Evolutionary conservation across 1,140 invertebrate species (phyloP).

Genomic region (Lanistes nyassanus): DNA sequence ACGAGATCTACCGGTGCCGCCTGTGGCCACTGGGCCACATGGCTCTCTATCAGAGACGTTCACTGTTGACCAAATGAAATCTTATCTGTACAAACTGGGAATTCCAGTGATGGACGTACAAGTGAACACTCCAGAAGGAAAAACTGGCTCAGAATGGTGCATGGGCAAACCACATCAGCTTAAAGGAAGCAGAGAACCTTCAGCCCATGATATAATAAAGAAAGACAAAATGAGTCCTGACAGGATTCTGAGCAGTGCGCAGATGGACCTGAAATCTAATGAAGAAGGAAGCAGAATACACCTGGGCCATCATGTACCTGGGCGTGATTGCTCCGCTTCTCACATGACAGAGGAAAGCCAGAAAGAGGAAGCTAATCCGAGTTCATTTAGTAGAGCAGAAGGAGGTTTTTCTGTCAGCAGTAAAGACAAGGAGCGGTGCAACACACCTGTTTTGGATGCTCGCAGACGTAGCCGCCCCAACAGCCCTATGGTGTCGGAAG

Average conservation of each 20-base stretch:
- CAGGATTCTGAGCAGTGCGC: not conserved
- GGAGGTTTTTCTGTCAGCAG: slow-evolving; percentile 19
- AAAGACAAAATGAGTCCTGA: slow-evolving; percentile 16
- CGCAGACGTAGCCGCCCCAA: slow-evolving; percentile 46
- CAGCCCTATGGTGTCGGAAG: slow-evolving; percentile 37
- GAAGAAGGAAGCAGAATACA: not conserved
- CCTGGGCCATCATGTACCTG: not conserved
- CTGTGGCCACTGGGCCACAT: not conserved
- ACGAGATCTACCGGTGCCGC: not conserved
- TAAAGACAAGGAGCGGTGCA: slow-evolving; percentile 24
- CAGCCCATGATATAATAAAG: slow-evolving; percentile 27
- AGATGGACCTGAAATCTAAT: not conserved
- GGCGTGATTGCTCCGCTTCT: slow-evolving; percentile 6
- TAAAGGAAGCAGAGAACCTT: slow-evolving; percentile 40
- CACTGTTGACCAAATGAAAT: slow-evolving; percentile 43
- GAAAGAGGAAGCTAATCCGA: slow-evolving; percentile 11
- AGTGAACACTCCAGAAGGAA: not conserved
- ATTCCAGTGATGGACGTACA: slow-evolving; percentile 11
- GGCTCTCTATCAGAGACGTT: slow-evolving; percentile 45
- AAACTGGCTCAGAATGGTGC: slow-evolving; percentile 20
- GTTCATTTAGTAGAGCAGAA: slow-evolving; percentile 12
- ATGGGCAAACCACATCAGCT: slow-evolving; percentile 39
- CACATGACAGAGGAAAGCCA: not conserved
- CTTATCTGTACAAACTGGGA: slow-evolving; percentile 34
- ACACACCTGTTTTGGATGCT: slow-evolving; percentile 46